Evolutionary conservation across 2,888 invertebrate species (phyloP).

Genomic region (Epiblema foenella): DNA sequence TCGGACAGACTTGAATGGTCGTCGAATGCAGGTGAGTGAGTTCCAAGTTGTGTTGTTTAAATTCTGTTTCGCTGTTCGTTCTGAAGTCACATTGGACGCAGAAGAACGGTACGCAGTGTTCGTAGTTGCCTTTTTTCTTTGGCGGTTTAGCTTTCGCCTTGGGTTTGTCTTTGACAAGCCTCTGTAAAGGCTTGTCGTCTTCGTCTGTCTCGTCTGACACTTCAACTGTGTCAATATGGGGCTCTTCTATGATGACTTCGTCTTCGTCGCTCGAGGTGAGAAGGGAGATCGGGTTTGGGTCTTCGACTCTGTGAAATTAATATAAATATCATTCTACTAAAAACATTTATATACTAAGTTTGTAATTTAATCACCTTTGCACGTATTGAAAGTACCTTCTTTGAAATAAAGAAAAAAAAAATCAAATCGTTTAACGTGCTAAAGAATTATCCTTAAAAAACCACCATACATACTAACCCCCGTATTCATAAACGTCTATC

Average conservation of each 20-base stretch:
- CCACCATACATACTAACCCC: no score
- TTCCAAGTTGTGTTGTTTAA: constrained; percentile 50
- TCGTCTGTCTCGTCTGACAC: constrained; percentile 75
- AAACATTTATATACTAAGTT: no score
- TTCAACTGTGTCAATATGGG: constrained; percentile 72
- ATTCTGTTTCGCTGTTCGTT: constrained; percentile 47
- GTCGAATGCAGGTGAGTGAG: constrained; percentile 48
- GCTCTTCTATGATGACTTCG: constrained; percentile 75
- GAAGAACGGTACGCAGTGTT: constrained; percentile 59
- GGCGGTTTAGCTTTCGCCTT: constrained; percentile 7
- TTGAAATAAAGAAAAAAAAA: no score
- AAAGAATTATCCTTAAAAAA: no score
- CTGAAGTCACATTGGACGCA: constrained; percentile 62
- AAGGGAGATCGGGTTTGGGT: constrained; percentile 71
- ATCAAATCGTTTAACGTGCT: no score
- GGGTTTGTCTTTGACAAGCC: constrained; percentile 54
- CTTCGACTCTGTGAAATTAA: constrained; percentile 55
- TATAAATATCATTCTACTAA: background rate
- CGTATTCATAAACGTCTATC: no score
- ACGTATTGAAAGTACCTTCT: no score
- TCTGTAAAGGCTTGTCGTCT: constrained; percentile 69
- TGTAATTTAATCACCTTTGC: no score
- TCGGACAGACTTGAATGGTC: constrained; percentile 59
- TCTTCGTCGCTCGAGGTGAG: constrained; percentile 77
- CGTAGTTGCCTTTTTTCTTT: constrained; percentile 35